These are phyloP conservation scores for Phylloscopus collybita DNA, from an alignment of 2,797 vertebrate genomes.

Conservation along the genomic window DNA sequence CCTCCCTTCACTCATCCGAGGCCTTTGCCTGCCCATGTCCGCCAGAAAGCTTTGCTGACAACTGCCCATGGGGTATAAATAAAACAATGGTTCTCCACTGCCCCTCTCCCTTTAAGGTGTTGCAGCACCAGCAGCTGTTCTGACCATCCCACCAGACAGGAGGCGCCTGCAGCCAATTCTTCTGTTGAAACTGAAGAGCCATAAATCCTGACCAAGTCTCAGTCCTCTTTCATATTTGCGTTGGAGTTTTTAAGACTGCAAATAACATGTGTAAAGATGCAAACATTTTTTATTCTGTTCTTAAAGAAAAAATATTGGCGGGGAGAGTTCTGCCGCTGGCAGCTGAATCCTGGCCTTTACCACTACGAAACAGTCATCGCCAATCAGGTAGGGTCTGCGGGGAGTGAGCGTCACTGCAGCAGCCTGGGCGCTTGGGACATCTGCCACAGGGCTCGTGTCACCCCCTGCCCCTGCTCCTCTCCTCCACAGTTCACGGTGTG, in stretches of 20 bases:
- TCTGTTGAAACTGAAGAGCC: neutral
- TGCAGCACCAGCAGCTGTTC: neutral
- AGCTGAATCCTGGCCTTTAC: constrained; percentile 93
- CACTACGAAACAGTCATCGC: constrained; percentile 88
- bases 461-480: neutral
- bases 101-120: neutral
- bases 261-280: too few relatives aligned
- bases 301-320: constrained; percentile 75
- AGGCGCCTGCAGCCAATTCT: neutral
- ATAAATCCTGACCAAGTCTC: neutral
- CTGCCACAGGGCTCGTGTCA: neutral
- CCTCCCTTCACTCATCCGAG: neutral
- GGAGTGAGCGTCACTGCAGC: rapidly evolving
- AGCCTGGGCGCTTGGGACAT: neutral
- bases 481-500: constrained; percentile 91
- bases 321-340: constrained; percentile 97
- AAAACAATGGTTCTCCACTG: neutral
- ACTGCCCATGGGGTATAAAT: rapidly evolving
- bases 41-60: neutral
- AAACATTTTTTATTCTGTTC: too few relatives aligned
- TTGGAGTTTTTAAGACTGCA: too few relatives aligned
- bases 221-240: too few relatives aligned
- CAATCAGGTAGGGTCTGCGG: constrained; percentile 83
- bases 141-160: neutral
- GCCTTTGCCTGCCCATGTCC: rapidly evolving